Base-by-base conservation (phyloP, 2,113 vertebrate species). In the Boleophthalmus pectinirostris region DNA sequence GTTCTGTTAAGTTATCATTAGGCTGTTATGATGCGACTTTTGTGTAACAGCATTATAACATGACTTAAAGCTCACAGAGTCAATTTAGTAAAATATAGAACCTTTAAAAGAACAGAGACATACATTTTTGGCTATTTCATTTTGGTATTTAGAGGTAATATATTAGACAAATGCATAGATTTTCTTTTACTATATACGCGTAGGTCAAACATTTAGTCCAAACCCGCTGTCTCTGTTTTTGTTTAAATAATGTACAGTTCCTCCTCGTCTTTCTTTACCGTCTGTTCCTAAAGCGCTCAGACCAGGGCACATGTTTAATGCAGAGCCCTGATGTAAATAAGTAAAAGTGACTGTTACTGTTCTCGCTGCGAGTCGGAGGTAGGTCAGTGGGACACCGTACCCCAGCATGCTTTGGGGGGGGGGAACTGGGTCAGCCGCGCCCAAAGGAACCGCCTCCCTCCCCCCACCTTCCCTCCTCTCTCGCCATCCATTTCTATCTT, bases 401-500 rank as follows among this genome's bases (percentile, higher is more conserved):
- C 58, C 20, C 68, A 69, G 49, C 46, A 35, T 49, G 33, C 21
- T 60, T 60, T 10, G n/a, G n/a, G n/a, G n/a, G n/a, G 38, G 3
- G 46, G 53, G 47, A 75, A 75, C 29, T 64, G 47, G 73, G 58
- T 64, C 58, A 67, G 23, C 47, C 65, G 9, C 51, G 16, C 45
- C 60, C 2, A 43, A 9, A 43, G 33, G 35, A 43, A 43, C 10
- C n/a, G 9, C 35, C 13, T 12, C 21, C 23, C 23, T 24, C 11
- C 11, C 15, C 13, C 23, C 38, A 43, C 8, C 21, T n/a, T n/a
- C n/a, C n/a, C n/a, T n/a, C n/a, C n/a, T n/a, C n/a, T n/a, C 38
- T 43, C 43, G 21, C 1, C 38, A n/a, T 7, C 16, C 10, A 45
- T 13, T 65, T 15, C 2, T 54, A 7, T 21, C 2, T 54, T 54